Evolutionary conservation across 2,113 vertebrate species (phyloP), one percentile per base, ranked within the genome.

Genomic region (Zapornia atra): DNA sequence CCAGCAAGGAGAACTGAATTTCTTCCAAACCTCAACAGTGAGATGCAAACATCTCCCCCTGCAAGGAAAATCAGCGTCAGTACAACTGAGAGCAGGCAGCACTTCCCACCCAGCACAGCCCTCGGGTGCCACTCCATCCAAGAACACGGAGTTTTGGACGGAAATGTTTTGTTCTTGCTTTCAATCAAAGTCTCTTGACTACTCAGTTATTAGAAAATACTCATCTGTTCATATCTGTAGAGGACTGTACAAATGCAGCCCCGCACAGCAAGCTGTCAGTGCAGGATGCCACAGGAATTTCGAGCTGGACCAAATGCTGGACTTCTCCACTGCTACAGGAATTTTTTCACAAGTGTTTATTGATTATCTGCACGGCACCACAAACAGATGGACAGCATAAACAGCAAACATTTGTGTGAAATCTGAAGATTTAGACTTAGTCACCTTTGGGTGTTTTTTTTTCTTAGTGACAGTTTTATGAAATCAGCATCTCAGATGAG

Each of bases 301-400:
- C 79, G 53, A n/a, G 68, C 46, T 93, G 33, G 72, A 89, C 78
- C 82, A 84, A 85, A 77, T 36, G 69, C 31, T 75, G 48, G 66
- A 68, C 54, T 91, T 83, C 88, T 90, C 54, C 72, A 77, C 54
- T 88, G 91, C 40, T 91, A 91, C 19, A 80, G 57, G 34, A 56
- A 10, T 44, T 12, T 50, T 40, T 75, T 82, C 86, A 40, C 64
- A 68, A 85, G 84, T 21, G 1, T n/a, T 28, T 92, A 95, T 78
- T 82, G 94, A 95, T 96, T 91, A 86, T 66, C 53, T 86, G 57
- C 88, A 91, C 92, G 69, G 80, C 53, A 88, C 60, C 70, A 68
- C 1, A 78, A 70, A 94, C 90, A 93, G 71, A 86, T 57, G 42
- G 88, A 68, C 56, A 90, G 48, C 33, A 92, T 86, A 85, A 82